These are phyloP conservation scores for Verasper variegatus DNA, from an alignment of 2,113 vertebrate species.

Conservation along the genomic window DNA sequence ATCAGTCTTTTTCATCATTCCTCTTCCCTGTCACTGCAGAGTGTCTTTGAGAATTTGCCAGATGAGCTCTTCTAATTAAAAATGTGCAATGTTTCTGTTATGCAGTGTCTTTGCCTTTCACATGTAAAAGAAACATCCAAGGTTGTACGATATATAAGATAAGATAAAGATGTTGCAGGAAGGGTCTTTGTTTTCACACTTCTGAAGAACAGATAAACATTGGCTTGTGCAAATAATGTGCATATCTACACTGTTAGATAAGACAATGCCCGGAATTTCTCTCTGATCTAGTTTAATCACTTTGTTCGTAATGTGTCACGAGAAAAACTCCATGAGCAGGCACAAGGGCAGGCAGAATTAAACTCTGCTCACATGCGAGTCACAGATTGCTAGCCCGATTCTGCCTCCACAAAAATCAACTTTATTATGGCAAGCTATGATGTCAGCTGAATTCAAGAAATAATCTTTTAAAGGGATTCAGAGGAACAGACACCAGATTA, in stretches of 20 bases:
- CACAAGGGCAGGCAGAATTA: slow-evolving; percentile 36
- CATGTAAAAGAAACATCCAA: slow-evolving; percentile 13
- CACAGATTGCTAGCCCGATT: slow-evolving; percentile 40
- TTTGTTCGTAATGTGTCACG: slow-evolving; percentile 13
- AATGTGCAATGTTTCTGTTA: too few relatives aligned
- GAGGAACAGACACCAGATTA: slow-evolving; percentile 34
- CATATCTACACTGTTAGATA: background rate
- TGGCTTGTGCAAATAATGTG: background rate
- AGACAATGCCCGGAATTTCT: background rate
- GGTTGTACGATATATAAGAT: slow-evolving; percentile 8
- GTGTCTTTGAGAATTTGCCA: slow-evolving; percentile 9
- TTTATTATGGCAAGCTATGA: slow-evolving; percentile 36
- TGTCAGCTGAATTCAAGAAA: slow-evolving; percentile 35
- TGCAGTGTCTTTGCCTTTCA: slow-evolving; percentile 3
- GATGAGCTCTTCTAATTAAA: too few relatives aligned
- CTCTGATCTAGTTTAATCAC: background rate
- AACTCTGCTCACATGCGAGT: slow-evolving; percentile 43
- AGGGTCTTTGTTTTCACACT: background rate
- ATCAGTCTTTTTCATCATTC: background rate
- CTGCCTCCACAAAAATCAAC: slow-evolving; percentile 28
- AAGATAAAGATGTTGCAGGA: too few relatives aligned
- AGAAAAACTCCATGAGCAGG: slow-evolving; percentile 6
- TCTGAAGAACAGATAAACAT: background rate
- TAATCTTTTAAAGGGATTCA: slow-evolving; percentile 64
- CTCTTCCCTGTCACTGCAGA: background rate